Evolutionary conservation across 2,113 vertebrate genomes (phyloP), one percentile per base, ranked within the genome.

Genomic region (Heterotilapia buettikoferi): DNA sequence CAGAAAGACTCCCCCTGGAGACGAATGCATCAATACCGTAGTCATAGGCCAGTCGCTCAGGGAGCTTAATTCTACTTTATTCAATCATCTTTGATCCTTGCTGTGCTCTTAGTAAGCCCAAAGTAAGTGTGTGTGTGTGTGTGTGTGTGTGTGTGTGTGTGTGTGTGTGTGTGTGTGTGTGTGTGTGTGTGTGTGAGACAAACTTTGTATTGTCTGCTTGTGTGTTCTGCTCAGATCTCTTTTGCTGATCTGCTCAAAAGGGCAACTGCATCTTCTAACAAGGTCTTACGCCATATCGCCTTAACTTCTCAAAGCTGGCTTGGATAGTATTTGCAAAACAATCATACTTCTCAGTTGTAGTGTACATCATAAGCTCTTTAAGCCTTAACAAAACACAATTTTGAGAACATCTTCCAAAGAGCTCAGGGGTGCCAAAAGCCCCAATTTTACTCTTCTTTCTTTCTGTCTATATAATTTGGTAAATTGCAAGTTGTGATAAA

Each of bases 21-120:
- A 90, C 52, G 1, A 45, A 57, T 11, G 84, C 84, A 86, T 53
- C 3, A 12, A 82, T 84, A 89, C 82, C 53, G 47, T 43, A 84
- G 63, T 88, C 63, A 79, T 57, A 89, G 26, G 40, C 83, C 3
- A 4, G 86, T 81, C 16, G 19, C 88, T 85, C 31, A 52, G 86
- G 88, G 61, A 88, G 57, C 63, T 57, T 93, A 80, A 89, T 80
- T 84, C 85, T 86, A 91, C 86, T 92, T 89, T 68, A 89, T 92
- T 83, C 53, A 88, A 57, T 81, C 88, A 59, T 86, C 52, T 91
- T 78, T 89, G 82, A 85, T 89, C 85, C 53, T 90, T 5, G 12
- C n/a, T 36, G 10, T 63, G 16, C 47, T 80, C 24, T 85, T 61
- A 18, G 66, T 16, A 50, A 66, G 16, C 16, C 4, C 9, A 36